These are phyloP conservation scores for Pilophorus perplexus DNA, from an alignment of 2,888 invertebrate species.

Conservation along the genomic window DNA sequence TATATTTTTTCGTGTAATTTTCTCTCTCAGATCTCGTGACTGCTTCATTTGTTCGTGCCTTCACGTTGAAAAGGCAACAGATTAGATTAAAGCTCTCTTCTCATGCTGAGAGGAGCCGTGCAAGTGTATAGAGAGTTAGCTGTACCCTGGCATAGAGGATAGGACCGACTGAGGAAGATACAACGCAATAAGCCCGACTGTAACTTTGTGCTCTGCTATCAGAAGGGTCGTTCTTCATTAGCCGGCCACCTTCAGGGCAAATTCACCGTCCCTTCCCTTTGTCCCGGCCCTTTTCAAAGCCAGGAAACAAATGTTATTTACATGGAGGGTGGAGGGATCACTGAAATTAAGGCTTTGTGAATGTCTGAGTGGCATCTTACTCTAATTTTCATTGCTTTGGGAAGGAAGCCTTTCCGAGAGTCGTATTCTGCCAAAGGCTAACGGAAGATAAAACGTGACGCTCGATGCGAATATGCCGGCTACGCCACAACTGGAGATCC, in stretches of 20 bases:
- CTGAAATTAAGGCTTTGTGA: constrained; percentile 28
- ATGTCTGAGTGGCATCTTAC: constrained; percentile 19
- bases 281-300: constrained; percentile 23
- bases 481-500: too few species aligned
- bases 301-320: constrained; percentile 33
- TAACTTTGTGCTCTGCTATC: constrained; percentile 34
- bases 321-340: constrained; percentile 15
- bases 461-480: too few species aligned
- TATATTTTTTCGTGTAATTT: too few species aligned
- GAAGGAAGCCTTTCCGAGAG: constrained; percentile 2
- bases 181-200: constrained; percentile 30
- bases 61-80: constrained; percentile 4
- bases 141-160: neutral
- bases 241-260: constrained; percentile 31
- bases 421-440: too few species aligned
- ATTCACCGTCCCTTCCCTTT: constrained; percentile 28
- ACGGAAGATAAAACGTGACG: too few species aligned
- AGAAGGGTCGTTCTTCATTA: constrained; percentile 34
- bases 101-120: constrained; percentile 3
- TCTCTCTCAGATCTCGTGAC: too few species aligned
- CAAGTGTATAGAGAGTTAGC: neutral
- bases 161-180: constrained; percentile 20
- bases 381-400: constrained; percentile 19
- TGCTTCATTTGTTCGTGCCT: constrained; percentile 25
- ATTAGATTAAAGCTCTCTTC: constrained; percentile 24